Evolutionary conservation across 30 jellyfish, hydroid and myxozoan genomes (phyloP).

Genomic region (Morbakka virulenta): DNA sequence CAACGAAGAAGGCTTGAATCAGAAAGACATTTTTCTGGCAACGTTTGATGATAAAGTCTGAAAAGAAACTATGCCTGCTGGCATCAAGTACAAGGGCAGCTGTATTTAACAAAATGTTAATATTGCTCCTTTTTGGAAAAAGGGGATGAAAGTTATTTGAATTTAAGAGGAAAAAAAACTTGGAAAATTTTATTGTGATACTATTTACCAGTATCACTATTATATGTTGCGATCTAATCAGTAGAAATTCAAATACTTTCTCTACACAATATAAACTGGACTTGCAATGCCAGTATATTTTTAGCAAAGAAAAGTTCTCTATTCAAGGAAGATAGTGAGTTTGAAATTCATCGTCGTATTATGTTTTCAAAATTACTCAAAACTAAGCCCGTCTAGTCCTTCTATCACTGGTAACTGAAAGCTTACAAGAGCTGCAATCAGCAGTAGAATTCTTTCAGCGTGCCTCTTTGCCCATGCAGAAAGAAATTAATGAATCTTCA

Average conservation of each 20-base stretch:
- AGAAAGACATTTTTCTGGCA: neutral
- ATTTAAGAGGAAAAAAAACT: too few relatives aligned
- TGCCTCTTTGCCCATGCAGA: constrained; percentile 4
- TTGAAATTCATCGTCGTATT: too few relatives aligned
- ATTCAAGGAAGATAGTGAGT: too few relatives aligned
- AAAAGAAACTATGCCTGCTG: neutral
- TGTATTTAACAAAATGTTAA: neutral
- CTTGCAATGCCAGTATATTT: too few relatives aligned
- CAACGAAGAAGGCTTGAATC: constrained; percentile 2
- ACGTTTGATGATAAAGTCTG: neutral
- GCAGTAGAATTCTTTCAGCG: neutral
- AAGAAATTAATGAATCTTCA: neutral
- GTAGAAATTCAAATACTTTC: too few relatives aligned
- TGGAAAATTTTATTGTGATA: too few relatives aligned
- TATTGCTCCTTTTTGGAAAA: neutral
- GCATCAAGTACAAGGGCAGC: constrained; percentile 1
- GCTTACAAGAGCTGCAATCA: constrained; percentile 29
- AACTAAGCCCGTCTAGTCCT: neutral
- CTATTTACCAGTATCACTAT: too few relatives aligned
- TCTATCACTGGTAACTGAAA: constrained; percentile 5
- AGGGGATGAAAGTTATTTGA: too few relatives aligned
- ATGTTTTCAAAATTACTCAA: too few relatives aligned
- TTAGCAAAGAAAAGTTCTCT: too few relatives aligned
- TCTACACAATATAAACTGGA: too few relatives aligned
- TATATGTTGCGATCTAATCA: too few relatives aligned